Base-by-base conservation (phyloP, 2,888 invertebrate genomes). In the Scaptomyza polygonia region DNA sequence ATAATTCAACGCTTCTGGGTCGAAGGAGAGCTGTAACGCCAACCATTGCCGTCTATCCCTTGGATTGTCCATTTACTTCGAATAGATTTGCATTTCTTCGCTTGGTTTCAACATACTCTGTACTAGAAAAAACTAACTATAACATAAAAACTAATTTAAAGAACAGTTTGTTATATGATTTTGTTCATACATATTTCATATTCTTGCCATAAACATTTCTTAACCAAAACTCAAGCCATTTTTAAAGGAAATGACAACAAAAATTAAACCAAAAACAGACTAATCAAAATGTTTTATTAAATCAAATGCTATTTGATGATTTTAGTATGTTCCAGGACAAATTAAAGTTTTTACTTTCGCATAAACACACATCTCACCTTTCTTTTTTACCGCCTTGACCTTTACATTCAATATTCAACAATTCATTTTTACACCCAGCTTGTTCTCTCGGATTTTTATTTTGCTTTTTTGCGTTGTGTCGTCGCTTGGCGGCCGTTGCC, bases 1-100 rank as follows among this genome's bases (percentile, higher is more conserved):
- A 88, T 89, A 83, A 88, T 88, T 85, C 58, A 67, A 62, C 63
- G 80, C 72, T 78, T 66, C 79, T 86, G 6, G n/a, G n/a, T 6
- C 34, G 5, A 9, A 3, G n/a, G 34, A n/a, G 44, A 43, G 52
- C 58, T 48, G 30, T 12, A 11, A 30, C 3, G 36, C 32, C 30
- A 53, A 36, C 8, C 61, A 57, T 36, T 44, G n/a, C 34, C 34
- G 14, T 34, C 39, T 54, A 48, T 47, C 54, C 44, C 55, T 56
- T 54, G 58, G 27, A 18, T 53, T 51, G 45, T 52, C 42, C 52
- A 29, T 36, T n/a, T 29, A 7, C 58, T 44, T 58, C 25, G 18
- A 7, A 29, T 29, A 29, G 25, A 25, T 1, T 25, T 25, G 25
- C 25, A 25, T 25, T 5, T 25, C 25, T 25, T 25, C 4, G 25